A percentile compares a stretch with the other conserved stretches of the same genome.
Evolutionary conservation across 1,140 invertebrate species (phyloP).

Genomic region (Cydia amplana): DNA sequence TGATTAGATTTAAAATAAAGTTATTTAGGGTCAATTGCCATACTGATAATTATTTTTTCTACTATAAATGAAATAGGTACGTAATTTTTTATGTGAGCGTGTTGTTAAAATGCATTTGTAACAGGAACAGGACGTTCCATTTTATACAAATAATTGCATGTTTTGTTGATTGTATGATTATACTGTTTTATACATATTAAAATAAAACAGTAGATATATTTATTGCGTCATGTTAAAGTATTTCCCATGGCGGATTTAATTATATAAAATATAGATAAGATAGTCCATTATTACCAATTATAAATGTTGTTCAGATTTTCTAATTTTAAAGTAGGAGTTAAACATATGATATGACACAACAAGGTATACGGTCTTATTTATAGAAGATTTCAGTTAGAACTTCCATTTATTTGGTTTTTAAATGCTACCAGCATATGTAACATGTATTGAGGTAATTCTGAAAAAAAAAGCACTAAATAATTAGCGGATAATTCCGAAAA

Average conservation of each 20-base stretch:
- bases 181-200: constrained; percentile 36
- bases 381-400: no score
- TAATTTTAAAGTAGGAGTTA: constrained; percentile 1
- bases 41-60: constrained; percentile 53
- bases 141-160: constrained; percentile 53
- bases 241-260: background rate
- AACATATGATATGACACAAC: background rate
- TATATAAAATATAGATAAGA: background rate
- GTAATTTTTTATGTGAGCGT: constrained; percentile 51
- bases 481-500: background rate
- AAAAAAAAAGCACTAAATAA: background rate
- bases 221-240: constrained; percentile 46
- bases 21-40: constrained; percentile 60
- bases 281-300: constrained; percentile 8
- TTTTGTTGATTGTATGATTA: constrained; percentile 55
- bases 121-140: constrained; percentile 54
- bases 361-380: background rate
- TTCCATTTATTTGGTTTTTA: no score
- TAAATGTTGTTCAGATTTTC: constrained; percentile 17
- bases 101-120: constrained; percentile 67
- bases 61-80: constrained; percentile 40
- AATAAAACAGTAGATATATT: constrained; percentile 43
- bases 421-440: no score
- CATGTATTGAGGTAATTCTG: no score
- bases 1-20: constrained; percentile 41